Base-by-base conservation (phyloP, 2,113 vertebrate species). In the Guaruba guarouba region DNA sequence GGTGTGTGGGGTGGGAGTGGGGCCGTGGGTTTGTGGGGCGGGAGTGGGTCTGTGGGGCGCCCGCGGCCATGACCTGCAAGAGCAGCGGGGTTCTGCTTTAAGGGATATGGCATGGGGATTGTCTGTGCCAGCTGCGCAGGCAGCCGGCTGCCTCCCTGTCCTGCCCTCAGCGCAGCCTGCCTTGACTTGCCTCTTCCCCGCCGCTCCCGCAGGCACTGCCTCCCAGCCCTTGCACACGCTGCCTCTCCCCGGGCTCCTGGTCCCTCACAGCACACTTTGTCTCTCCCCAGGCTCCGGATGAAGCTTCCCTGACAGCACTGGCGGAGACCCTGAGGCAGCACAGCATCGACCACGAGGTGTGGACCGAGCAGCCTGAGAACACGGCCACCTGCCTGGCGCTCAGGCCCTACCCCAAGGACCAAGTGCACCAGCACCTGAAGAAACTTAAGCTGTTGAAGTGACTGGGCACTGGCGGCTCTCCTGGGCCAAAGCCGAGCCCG, bases 351-450 rank as follows among this genome's bases (percentile, higher is more conserved):
- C 98, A 99, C 78, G 97, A 98, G 29, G 95, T 99, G 8, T 99
- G 99, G 99, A 95, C 98, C 1, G 99, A 99, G 64, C 98, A 99
- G 81, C 99, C 99, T 0, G 99, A 99, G 95, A 98, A 99, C 75
- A 79, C 98, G 4, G 96, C 98, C 83, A 99, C 99, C 3, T 99
- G 99, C 74, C 74, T 99, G 77, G 99, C 99, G 0, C 97, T 99
- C 61, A 98, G 99, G 78, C 99, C 99, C 0, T 99, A 98, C 94
- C 98, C 97, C 1, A 99, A 98, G 94, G 98, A 99, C n/a, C 96
- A 98, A 15, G 99, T 99, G 15, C 98, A 98, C 59, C 98, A 97
- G 7, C 94, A 98, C 81, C 86, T 99, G 90, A 98, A 98, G 93
- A 99, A 98, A 73, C 98, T 99, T 82, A 99, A 98, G 59, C 97